Evolutionary conservation across 2,797 vertebrate genomes (phyloP).

Genomic region (Paratrypauchen microcephalus): DNA sequence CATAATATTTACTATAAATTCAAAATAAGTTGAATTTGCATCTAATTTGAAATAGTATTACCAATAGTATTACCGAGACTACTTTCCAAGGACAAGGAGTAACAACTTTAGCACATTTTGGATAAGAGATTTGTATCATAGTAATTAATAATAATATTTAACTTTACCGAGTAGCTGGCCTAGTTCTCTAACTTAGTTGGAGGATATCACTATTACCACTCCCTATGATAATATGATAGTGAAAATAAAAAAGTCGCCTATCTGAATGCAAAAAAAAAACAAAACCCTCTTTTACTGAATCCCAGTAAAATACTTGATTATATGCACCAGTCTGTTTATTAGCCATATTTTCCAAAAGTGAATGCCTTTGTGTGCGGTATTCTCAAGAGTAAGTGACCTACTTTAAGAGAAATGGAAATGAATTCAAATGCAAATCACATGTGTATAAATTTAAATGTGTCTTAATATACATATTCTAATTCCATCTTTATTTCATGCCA

Average conservation of each 20-base stretch:
- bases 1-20: no score
- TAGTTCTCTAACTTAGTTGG: background rate
- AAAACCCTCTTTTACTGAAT: background rate
- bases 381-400: constrained; percentile 9
- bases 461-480: constrained; percentile 7
- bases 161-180: background rate
- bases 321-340: constrained; percentile 4
- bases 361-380: constrained; percentile 5
- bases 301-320: background rate
- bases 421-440: constrained; percentile 5
- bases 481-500: background rate
- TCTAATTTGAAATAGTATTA: no score
- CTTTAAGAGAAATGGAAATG: constrained; percentile 12
- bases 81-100: no score
- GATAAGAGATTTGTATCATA: no score
- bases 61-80: no score
- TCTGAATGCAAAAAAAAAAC: background rate
- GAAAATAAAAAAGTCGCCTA: background rate
- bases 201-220: background rate
- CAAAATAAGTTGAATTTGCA: no score
- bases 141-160: no score
- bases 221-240: background rate
- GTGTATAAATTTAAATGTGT: constrained; percentile 10
- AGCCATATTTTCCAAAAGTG: background rate
- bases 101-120: no score